Base-by-base conservation (phyloP, 2,888 invertebrate genomes). In the Dynastes grantii region DNA sequence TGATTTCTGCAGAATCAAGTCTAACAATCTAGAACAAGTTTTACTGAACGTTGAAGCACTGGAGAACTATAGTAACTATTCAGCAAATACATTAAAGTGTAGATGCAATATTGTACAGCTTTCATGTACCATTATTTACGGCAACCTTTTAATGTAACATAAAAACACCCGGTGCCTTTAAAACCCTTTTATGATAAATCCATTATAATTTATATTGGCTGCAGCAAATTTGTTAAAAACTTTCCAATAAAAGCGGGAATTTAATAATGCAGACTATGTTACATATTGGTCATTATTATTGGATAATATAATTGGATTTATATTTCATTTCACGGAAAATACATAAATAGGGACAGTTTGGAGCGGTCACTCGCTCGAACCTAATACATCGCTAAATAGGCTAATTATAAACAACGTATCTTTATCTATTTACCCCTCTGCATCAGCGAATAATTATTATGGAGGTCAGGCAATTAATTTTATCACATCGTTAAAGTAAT, bases 121-220 rank as follows among this genome's bases (percentile, higher is more conserved):
- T 58, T 58, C 22, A 58, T 22, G 22, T 58, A 22, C 16, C 22
- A 58, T 58, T 63, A 63, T 63, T 29, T 61, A 27, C 9, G 61
- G 27, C 29, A 63, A 11, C 63, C 13, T 63, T 63, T 63, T 32
- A 63, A 63, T 11, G 4, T 63, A 29, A 63, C 32, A 32, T 63
- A 63, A n/a, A n/a, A n/a, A n/a, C n/a, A n/a, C n/a, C n/a, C n/a
- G n/a, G n/a, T n/a, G n/a, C n/a, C n/a, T n/a, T n/a, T n/a, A n/a
- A n/a, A n/a, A n/a, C n/a, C n/a, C n/a, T n/a, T n/a, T 32, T 29
- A 29, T 63, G 27, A 11, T 63, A 63, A 63, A 58, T 4, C 11
- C 63, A 63, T 63, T 63, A 63, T 63, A 63, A 63, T 32, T 32
- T 11, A 27, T 63, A 63, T 32, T 63, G 29, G 13, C 13, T 63